Base-by-base conservation (phyloP, 2,888 invertebrate genomes). In the Luperina nickerlii region DNA sequence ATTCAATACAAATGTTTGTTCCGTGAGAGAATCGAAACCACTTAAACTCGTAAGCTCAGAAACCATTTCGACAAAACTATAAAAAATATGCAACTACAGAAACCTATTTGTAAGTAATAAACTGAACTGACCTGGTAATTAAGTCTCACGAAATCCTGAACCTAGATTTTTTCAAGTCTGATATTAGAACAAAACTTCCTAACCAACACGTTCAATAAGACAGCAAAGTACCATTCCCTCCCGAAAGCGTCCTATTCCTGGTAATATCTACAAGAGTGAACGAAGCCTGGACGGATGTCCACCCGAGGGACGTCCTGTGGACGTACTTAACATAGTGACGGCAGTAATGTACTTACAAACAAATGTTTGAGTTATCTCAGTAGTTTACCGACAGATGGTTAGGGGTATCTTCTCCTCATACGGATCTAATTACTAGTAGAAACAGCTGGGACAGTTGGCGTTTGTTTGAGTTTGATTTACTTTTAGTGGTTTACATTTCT, bases 391-490 rank as follows among this genome's bases (percentile, higher is more conserved):
- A 83, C 89, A 89, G 89, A 90, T 89, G 89, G 81, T 67, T 45
- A 68, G 81, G 82, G 81, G 77, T 82, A 83, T 78, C 81, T 81
- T 84, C 73, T 79, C 69, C 71, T 78, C 80, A 84, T 75, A 83
- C 79, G 85, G 74, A 88, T 89, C 89, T 85, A 76, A 86, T 89
- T 89, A 90, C 90, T 62, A 82, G 81, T 81, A 83, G 82, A 68
- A 27, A 32, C 83, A 89, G 85, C 84, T 89, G 86, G 62, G 42
- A 45, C 75, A 66, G 70, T 82, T 74, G 86, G 70, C 20, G 11
- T 73, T 73, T 74, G 60, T 81, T 83, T 82, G 63, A 38, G 0
- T 65, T 65, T 38, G 38, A 65, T 42, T 65, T 65, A 65, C 38
- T 65, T 65, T 38, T 9, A 11, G 20, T 20, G 5, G 67, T 27